Base-by-base conservation (phyloP, 2,113 vertebrate genomes). In the Antechinus stuartii region DNA sequence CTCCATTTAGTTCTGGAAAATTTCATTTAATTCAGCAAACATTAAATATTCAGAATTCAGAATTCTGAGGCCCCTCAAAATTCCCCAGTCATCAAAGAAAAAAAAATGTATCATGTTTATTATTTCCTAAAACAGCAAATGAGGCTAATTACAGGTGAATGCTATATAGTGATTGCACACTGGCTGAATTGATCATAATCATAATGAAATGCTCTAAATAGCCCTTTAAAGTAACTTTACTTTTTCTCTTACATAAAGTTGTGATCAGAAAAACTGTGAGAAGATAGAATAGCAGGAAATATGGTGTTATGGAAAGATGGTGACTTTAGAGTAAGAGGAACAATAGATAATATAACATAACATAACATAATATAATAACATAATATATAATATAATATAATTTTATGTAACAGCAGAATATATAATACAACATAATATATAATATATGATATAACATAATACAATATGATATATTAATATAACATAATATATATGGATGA, bases 71-170 rank as follows among this genome's bases (percentile, higher is more conserved):
- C 56, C 8, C 35, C 92, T 2, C 47, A 92, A 93, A 93, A 55
- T 90, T 35, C n/a, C 30, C 95, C 92, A 84, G 46, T 92, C 95
- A 96, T 89, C 42, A 92, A 96, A 89, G 24, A 90, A 92, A 91
- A 90, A 90, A 91, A 61, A 95, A 92, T 92, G 97, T n/a, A 23
- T 95, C 68, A 46, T 94, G 92, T 27, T 93, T 90, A 91, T 50
- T 27, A 54, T 92, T 95, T 97, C 91, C 24, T 91, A 92, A 92
- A 50, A 90, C 22, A 50, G 47, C 53, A 84, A 84, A 42, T 23
- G 6, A 42, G n/a, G n/a, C 22, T 23, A 84, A 84, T 16, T 84
- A 84, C 19, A 42, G 68, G 19, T 84, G n/a, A 84, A 84, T 84
- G 23, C 14, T 84, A n/a, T 42, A 23, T 84, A 23, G n/a, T 42